phyloP scores from a whole-genome alignment of 2,888 invertebrate genomes.

The Drosophila limbata region DNA sequence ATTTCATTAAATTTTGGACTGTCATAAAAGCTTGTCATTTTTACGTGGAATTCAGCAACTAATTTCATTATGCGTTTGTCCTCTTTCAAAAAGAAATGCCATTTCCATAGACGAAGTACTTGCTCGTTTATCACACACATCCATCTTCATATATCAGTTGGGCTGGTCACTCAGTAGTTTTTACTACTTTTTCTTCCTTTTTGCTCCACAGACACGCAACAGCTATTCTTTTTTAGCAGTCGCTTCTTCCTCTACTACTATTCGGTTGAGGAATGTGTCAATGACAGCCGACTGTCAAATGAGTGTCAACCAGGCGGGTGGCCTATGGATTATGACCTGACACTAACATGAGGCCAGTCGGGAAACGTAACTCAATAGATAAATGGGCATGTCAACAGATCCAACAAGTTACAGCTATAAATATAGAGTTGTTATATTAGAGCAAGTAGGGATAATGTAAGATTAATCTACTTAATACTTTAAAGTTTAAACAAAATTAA shows the following conservation, averaged over 20 bases:
- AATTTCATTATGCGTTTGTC: constrained; percentile 38
- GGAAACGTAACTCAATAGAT: constrained; percentile 51
- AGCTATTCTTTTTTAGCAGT: constrained; percentile 23
- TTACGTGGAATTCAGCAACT: constrained; percentile 43
- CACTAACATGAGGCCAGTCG: constrained; percentile 52
- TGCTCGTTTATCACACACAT: constrained; percentile 27
- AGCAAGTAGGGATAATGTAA: no score
- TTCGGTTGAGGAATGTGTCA: constrained; percentile 45
- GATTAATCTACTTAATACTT: no score
- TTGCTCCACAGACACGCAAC: constrained; percentile 64
- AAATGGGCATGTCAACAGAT: constrained; percentile 63
- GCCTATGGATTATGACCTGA: constrained; percentile 67
- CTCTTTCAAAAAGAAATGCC: background rate
- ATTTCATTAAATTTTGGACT: constrained; percentile 42
- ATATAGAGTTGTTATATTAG: background rate
- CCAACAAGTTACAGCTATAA: background rate
- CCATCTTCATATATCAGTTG: constrained; percentile 51
- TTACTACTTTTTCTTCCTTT: constrained; percentile 20
- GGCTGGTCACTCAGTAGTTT: constrained; percentile 29
- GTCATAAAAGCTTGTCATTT: constrained; percentile 53
- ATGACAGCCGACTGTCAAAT: constrained; percentile 68
- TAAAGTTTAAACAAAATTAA: no score
- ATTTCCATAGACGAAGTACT: constrained; percentile 16
- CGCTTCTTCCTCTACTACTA: background rate
- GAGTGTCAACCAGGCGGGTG: constrained; percentile 64